Percentiles rank a stretch among this genome's conserved stretches.
Conservation (phyloP, 2,888 invertebrate genomes). For the Beris morrisii region DNA sequence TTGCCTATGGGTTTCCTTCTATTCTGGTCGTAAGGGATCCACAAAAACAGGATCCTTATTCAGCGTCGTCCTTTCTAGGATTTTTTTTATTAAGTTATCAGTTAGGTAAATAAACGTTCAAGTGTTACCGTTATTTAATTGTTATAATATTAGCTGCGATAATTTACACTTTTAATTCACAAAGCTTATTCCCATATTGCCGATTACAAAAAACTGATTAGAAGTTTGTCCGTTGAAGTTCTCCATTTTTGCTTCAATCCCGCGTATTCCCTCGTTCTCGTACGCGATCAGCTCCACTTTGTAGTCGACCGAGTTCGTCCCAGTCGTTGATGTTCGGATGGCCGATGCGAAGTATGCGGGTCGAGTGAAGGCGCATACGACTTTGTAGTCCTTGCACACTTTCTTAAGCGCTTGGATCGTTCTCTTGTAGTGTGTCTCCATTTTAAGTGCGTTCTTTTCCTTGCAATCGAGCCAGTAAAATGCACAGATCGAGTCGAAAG, state of each 20-base stretch:
- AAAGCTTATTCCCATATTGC: too few species aligned
- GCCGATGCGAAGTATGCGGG: slow-evolving; percentile 40
- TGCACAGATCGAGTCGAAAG: slow-evolving; percentile 59
- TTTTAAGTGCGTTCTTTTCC: slow-evolving; percentile 39
- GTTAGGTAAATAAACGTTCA: too few species aligned
- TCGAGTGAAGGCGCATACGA: slow-evolving; percentile 44
- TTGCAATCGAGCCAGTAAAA: slow-evolving; percentile 56
- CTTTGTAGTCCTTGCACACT: slow-evolving; percentile 43
- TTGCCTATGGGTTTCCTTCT: too few species aligned
- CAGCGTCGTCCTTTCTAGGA: too few species aligned
- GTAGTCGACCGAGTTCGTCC: slow-evolving; percentile 10
- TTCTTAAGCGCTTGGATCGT: slow-evolving; percentile 40
- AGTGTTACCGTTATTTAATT: too few species aligned
- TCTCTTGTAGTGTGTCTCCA: slow-evolving; percentile 44
- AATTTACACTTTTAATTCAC: too few species aligned
- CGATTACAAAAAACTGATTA: too few species aligned
- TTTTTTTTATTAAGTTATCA: too few species aligned
- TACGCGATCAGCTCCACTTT: slow-evolving; percentile 1
- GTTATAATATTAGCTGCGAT: too few species aligned
- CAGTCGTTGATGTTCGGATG: neutral
- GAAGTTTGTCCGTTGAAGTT: too few species aligned
- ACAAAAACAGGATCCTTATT: too few species aligned
- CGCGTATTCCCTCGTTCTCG: neutral
- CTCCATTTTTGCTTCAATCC: slow-evolving; percentile 3
- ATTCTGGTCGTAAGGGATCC: too few species aligned